Conservation (phyloP, 2,888 invertebrate species). For the Drosophila atripex region DNA sequence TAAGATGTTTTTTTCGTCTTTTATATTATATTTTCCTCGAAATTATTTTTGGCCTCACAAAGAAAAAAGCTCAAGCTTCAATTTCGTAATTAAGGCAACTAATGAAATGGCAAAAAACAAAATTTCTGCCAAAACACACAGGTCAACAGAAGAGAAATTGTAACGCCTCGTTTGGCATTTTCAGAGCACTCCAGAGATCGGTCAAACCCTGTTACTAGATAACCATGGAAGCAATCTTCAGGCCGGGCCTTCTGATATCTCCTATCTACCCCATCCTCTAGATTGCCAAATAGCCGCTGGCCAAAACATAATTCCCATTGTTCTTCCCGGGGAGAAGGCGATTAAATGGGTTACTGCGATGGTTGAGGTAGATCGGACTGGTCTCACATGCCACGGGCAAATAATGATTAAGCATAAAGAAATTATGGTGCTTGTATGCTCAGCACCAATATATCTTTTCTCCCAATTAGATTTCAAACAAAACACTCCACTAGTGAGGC, state of each 20-base stretch:
- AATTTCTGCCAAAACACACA: conserved; percentile 16
- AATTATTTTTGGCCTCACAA: conserved; percentile 30
- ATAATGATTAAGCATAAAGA: conserved; percentile 7
- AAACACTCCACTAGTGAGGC: not conserved
- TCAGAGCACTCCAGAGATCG: conserved; percentile 7
- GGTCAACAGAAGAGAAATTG: conserved; percentile 13
- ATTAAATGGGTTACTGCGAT: conserved; percentile 60
- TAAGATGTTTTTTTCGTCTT: conserved; percentile 34
- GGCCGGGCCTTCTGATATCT: conserved; percentile 18
- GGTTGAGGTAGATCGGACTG: conserved; percentile 23
- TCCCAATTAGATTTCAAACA: too few species aligned
- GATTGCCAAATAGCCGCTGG: conserved; percentile 59
- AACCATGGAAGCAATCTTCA: conserved; percentile 33
- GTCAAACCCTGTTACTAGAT: conserved; percentile 9
- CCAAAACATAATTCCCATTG: conserved; percentile 54
- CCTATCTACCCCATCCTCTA: conserved; percentile 34
- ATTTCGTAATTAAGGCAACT: conserved; percentile 32
- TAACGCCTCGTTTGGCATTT: conserved; percentile 43
- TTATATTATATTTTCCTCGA: conserved; percentile 14
- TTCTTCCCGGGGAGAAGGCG: conserved; percentile 39
- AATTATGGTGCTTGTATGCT: too few species aligned
- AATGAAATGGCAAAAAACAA: conserved; percentile 33
- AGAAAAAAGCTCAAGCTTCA: conserved; percentile 15
- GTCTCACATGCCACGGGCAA: conserved; percentile 9
- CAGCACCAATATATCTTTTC: too few species aligned